Evolutionary conservation across 23 tunicate genomes (phyloP), one percentile per base, ranked within the genome.

Genomic region (Ciona savignyi): DNA sequence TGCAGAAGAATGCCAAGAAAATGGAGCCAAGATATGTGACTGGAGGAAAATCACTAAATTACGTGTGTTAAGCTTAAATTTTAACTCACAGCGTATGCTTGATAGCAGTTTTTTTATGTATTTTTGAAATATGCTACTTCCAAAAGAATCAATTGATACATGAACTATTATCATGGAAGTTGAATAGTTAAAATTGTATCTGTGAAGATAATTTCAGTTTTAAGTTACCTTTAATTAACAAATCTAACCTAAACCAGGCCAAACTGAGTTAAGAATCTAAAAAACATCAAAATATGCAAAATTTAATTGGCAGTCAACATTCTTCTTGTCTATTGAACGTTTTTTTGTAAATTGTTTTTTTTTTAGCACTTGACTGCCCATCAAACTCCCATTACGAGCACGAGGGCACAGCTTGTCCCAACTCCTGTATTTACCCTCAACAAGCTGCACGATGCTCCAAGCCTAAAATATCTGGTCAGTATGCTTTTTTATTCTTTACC

Each of bases 331-430:
- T 42, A 42, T 6, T 6, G 15, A 42, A 42, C 15, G 9, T 9
- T 42, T 15, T 42, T 42, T 6, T 6, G 9, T 6, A 6, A 42
- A 42, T 6, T 15, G 15, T 25, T 73, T 9, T 27, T 42, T 51
- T 67, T 11, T 51, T 51, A 61, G 65, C 66, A 0, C 2, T 68
- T 0, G n/a, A 68, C 29, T 87, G 95, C 63, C 77, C 77, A 19
- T 66, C 74, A 62, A 77, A 84, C 65, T 42, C 76, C n/a, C 78
- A 77, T 63, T 84, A 66, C 29, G 82, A 84, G 70, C 70, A 68
- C 25, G 68, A 73, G n/a, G 78, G 76, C 11, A 34, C 89, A 22
- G 72, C 74, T 25, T 84, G 89, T 49, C 73, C 77, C 15, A 64
- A 84, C 69, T 34, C 82, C 2, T 84, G 89, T 31, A 23, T 4